Base-by-base conservation (phyloP, 92 coral and sea anemone genomes). In the Metridium senile region DNA sequence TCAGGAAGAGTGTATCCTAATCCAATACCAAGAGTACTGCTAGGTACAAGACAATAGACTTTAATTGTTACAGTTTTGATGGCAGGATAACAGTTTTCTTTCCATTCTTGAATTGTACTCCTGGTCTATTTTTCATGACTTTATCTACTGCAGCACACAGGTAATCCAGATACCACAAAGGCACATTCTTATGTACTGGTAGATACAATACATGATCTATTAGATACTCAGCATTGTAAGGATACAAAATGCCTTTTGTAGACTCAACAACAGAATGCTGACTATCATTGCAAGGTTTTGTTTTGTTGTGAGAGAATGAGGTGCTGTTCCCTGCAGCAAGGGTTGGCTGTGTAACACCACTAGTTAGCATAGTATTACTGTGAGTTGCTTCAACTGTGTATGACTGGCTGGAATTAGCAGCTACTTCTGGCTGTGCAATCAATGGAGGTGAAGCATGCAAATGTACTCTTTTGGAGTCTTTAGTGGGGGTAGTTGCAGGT, bases 151-250 rank as follows among this genome's bases (percentile, higher is more conserved):
- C 91, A 58, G 33, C 62, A 61, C 99, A 95, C 46, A 95, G 70
- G 28, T 63, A 74, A 31, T 85, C 93, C 49, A 95, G 89, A 78
- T 92, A 88, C 91, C 90, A 79, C 32, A 92, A 71, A 11, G 97
- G 93, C 28, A 92, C 97, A 33, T 91, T 77, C 74, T 89, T 95
- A 62, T 95, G 99, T 20, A 95, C 99, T 45, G 99, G 99, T 9
- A 95, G 77, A 73, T 95, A 95, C 75, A 95, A 27, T 9, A 93
- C 99, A 68, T 95, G 99, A 46, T 93, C 88, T 9, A 95, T 95
- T 35, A 95, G 66, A 68, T 84, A 95, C 62, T 88, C 94, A n/a
- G 99, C 97, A 77, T 95, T 92, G 87, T 95, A 97, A 0, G 99
- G 99, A 32, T 86, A 91, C 27, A 91, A 71, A 26, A 91, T 43